A percentile compares a stretch with the other conserved stretches of the same genome.
Evolutionary conservation across 1,140 invertebrate species (phyloP).

Genomic region (Drusus annulatus): DNA sequence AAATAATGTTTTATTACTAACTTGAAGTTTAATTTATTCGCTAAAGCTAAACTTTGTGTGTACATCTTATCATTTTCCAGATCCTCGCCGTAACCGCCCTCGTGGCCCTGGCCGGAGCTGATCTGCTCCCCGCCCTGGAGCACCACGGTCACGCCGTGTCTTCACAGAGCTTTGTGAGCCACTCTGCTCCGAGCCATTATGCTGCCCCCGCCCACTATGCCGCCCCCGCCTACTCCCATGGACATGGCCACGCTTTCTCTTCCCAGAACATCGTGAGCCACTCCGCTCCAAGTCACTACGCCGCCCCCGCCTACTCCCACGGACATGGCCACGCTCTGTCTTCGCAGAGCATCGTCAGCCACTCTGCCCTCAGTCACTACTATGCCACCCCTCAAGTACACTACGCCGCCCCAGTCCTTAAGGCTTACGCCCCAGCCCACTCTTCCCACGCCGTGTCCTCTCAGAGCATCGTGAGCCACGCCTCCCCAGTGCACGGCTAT

Average conservation of each 20-base stretch:
- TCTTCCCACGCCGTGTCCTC: slow-evolving; percentile 62
- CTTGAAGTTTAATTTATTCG: too few species aligned
- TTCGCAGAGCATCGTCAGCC: slow-evolving; percentile 65
- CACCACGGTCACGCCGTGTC: slow-evolving; percentile 62
- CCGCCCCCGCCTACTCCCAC: slow-evolving; percentile 47
- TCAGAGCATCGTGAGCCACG: slow-evolving; percentile 66
- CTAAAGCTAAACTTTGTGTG: too few species aligned
- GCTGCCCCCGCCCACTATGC: slow-evolving; percentile 54
- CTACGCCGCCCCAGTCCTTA: slow-evolving; percentile 31
- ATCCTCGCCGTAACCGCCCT: slow-evolving; percentile 53
- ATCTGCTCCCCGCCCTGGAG: slow-evolving; percentile 60
- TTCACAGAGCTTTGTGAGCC: slow-evolving; percentile 65
- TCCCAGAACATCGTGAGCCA: slow-evolving; percentile 70
- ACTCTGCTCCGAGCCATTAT: slow-evolving; percentile 60
- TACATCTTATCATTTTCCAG: neutral
- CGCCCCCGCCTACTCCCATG: slow-evolving; percentile 42
- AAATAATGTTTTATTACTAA: too few species aligned
- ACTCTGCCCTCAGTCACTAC: slow-evolving; percentile 60
- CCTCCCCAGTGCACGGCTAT: slow-evolving; percentile 53
- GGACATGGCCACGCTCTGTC: slow-evolving; percentile 61
- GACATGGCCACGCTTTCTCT: slow-evolving; percentile 64
- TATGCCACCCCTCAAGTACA: slow-evolving; percentile 44
- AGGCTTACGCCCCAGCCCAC: slow-evolving; percentile 5
- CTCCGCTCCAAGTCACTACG: slow-evolving; percentile 56
- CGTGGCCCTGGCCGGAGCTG: slow-evolving; percentile 65